Evolutionary conservation across 1,140 invertebrate genomes (phyloP).

Genomic region (Bombus waltoni): DNA sequence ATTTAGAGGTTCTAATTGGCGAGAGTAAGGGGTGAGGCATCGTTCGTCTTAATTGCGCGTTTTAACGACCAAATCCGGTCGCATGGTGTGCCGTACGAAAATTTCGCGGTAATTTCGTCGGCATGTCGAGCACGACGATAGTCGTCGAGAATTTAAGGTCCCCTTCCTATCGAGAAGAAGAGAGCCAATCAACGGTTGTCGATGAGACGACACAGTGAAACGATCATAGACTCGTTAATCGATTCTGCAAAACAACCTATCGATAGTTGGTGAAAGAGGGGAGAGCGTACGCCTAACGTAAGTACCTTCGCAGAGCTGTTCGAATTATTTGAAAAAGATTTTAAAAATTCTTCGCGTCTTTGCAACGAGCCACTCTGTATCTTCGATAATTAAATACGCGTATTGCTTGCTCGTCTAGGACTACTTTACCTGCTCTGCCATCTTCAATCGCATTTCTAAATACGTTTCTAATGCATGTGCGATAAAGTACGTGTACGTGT

Average conservation of each 20-base stretch:
- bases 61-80: constrained; percentile 36
- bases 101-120: constrained; percentile 50
- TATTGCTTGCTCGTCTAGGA: no score
- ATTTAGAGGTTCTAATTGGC: constrained; percentile 46
- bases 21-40: constrained; percentile 16
- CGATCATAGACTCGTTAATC: constrained; percentile 20
- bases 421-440: no score
- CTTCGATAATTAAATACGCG: no score
- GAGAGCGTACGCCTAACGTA: no score
- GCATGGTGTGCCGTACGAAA: constrained; percentile 36
- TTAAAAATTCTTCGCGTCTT: no score
- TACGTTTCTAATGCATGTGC: no score
- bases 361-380: no score
- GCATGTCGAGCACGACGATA: constrained; percentile 25
- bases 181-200: constrained; percentile 42
- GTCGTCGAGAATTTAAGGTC: constrained; percentile 36
- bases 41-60: constrained; percentile 46
- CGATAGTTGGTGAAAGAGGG: neutral
- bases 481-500: no score
- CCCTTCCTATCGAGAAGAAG: constrained; percentile 1
- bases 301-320: no score
- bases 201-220: constrained; percentile 16
- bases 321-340: no score
- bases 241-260: neutral
- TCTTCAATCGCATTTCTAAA: no score